Evolutionary conservation across 2,797 vertebrate genomes (phyloP).

Genomic region (Coilia nasus): DNA sequence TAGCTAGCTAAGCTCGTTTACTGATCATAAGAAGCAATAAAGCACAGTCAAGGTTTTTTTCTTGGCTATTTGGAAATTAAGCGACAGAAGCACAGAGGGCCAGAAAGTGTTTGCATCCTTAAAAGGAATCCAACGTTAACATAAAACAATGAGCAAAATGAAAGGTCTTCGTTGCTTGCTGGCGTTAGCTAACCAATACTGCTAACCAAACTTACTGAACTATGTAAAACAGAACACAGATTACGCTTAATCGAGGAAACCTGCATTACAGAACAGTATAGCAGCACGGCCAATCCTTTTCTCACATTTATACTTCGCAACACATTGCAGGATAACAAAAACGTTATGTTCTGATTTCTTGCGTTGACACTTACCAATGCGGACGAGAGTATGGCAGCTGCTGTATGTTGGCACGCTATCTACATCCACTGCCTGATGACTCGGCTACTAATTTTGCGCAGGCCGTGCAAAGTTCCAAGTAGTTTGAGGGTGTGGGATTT

Average conservation of each 20-base stretch:
- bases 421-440: neutral
- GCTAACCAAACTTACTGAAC: neutral
- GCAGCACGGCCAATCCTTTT: neutral
- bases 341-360: neutral
- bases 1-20: neutral
- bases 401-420: neutral
- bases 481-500: neutral
- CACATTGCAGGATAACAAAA: neutral
- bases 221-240: too few relatives aligned
- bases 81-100: neutral
- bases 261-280: neutral
- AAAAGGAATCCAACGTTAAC: neutral
- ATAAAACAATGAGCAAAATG: neutral
- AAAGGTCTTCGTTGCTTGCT: neutral
- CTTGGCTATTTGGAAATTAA: neutral
- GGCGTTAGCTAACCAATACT: neutral
- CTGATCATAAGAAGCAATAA: neutral
- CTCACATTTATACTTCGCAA: neutral
- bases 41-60: neutral
- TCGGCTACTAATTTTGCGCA: neutral
- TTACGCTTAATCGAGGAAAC: neutral
- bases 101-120: neutral
- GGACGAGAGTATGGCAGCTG: neutral
- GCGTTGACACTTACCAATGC: neutral
- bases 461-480: neutral